Percentiles rank a stretch among this genome's conserved stretches.
Conservation (phyloP, 2,113 vertebrate genomes). For the Tursiops truncatus region DNA sequence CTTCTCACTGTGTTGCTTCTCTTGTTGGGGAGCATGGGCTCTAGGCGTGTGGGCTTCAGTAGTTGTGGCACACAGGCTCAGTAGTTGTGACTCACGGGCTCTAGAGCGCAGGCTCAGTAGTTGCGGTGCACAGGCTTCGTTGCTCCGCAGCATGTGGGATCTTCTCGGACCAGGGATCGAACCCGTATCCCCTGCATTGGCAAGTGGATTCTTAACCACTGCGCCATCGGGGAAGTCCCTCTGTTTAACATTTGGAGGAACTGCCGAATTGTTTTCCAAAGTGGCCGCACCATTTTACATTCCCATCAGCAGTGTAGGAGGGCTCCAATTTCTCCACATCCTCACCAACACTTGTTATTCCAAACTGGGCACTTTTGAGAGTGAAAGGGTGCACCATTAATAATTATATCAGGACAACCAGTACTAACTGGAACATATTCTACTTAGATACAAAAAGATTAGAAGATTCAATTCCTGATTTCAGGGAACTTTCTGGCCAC, state of each 20-base stretch:
- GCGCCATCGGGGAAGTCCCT: not conserved
- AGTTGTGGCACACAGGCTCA: no score
- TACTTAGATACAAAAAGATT: not conserved
- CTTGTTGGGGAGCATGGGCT: no score
- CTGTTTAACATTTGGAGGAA: slow-evolving; percentile 1
- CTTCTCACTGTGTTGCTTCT: no score
- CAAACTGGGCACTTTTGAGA: not conserved
- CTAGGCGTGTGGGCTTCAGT: no score
- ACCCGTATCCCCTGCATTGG: not conserved
- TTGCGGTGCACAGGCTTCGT: no score
- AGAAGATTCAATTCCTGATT: slow-evolving; percentile 53
- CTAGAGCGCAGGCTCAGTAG: no score
- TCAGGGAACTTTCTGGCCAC: slow-evolving; percentile 50
- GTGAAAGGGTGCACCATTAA: not conserved
- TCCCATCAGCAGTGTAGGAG: not conserved
- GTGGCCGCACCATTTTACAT: not conserved
- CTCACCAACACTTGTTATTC: not conserved
- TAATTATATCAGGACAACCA: not conserved
- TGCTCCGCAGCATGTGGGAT: not conserved
- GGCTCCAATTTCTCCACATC: not conserved
- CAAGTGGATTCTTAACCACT: not conserved
- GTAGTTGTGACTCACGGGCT: no score
- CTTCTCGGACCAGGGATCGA: not conserved
- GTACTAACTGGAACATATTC: not conserved
- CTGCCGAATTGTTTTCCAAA: not conserved